These are phyloP conservation scores for Drosophila miranda DNA, from an alignment of 1,140 invertebrate species.

Conservation along the genomic window DNA sequence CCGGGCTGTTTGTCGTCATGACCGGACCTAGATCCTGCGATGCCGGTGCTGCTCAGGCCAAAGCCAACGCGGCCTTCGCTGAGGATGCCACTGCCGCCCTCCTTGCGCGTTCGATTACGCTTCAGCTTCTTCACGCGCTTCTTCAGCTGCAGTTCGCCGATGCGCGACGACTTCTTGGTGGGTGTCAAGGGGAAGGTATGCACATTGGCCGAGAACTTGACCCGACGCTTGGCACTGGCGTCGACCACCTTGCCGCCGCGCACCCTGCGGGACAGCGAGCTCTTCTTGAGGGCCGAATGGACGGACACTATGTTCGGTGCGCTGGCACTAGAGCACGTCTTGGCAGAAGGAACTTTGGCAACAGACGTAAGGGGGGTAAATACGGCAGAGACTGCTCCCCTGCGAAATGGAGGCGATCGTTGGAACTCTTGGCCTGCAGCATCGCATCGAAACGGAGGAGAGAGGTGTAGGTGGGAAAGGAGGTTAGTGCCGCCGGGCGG, in stretches of 20 bases:
- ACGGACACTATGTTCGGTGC: not conserved
- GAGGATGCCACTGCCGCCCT: slow-evolving; percentile 24
- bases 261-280: slow-evolving; percentile 42
- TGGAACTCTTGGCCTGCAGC: slow-evolving; percentile 21
- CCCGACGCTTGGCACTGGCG: slow-evolving; percentile 33
- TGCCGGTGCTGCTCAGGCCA: not conserved
- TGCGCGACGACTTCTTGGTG: slow-evolving; percentile 37
- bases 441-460: slow-evolving; percentile 20
- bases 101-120: slow-evolving; percentile 18
- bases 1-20: slow-evolving; percentile 18
- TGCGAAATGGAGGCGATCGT: slow-evolving; percentile 8
- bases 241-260: slow-evolving; percentile 39
- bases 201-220: slow-evolving; percentile 61
- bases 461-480: slow-evolving; percentile 49
- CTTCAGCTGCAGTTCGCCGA: slow-evolving; percentile 54
- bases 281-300: slow-evolving; percentile 35
- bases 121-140: slow-evolving; percentile 56
- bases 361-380: not conserved
- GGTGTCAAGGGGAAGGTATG: slow-evolving; percentile 35
- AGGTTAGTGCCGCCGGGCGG: slow-evolving; percentile 46
- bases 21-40: not conserved
- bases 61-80: slow-evolving; percentile 8
- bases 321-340: not conserved
- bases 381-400: not conserved
- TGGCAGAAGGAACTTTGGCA: slow-evolving; percentile 30